phyloP scores from a whole-genome alignment of 2,888 invertebrate genomes.

The Temnothorax ravouxi region DNA sequence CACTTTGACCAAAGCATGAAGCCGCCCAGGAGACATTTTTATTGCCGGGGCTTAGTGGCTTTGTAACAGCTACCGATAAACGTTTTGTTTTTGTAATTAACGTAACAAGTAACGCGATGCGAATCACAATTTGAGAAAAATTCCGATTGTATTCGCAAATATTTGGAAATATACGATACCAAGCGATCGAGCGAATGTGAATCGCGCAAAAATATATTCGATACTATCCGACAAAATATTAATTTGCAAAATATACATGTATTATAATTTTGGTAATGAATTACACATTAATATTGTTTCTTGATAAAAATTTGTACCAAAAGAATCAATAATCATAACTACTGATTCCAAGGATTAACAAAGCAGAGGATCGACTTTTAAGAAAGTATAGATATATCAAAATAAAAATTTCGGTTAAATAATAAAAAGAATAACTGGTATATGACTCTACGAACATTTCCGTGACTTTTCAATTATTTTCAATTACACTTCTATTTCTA shows the following conservation, averaged over 20 bases:
- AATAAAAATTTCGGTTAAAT: neutral
- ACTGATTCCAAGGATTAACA: neutral
- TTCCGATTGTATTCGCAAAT: conserved; percentile 9
- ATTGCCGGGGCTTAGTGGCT: conserved; percentile 61
- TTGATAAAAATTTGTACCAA: neutral
- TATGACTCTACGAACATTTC: neutral
- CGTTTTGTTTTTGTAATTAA: conserved; percentile 69
- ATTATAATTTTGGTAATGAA: neutral
- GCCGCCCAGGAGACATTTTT: conserved; percentile 71
- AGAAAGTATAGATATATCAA: neutral
- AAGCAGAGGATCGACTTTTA: neutral
- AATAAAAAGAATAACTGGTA: neutral
- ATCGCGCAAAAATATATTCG: neutral
- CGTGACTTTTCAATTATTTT: neutral
- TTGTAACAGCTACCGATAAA: conserved; percentile 67
- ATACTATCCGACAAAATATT: neutral
- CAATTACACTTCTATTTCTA: neutral
- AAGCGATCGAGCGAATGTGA: neutral
- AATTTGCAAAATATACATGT: neutral
- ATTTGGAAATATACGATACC: neutral
- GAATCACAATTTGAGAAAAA: conserved; percentile 23
- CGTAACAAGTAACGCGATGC: conserved; percentile 55
- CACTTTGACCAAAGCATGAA: conserved; percentile 71
- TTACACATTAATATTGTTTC: neutral
- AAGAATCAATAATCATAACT: neutral